Percentiles rank a stretch among this genome's conserved stretches.
These are phyloP conservation scores for Etheostoma nigrum DNA, from an alignment of 2,797 vertebrate genomes.

Conservation along the genomic window DNA sequence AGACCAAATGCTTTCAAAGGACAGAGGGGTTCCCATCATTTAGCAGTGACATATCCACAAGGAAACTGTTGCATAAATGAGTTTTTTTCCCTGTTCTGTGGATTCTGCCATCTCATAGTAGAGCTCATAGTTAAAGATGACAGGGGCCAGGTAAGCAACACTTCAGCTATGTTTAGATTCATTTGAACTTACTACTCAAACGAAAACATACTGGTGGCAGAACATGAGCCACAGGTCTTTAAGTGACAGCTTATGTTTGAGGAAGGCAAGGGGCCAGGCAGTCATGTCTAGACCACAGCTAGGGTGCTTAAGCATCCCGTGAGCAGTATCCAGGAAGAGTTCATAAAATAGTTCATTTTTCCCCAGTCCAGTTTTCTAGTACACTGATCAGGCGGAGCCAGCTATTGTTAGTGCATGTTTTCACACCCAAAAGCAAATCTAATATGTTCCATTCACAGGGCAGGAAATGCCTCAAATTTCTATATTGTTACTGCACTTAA, in stretches of 20 bases:
- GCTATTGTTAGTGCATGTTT: slow-evolving; percentile 52
- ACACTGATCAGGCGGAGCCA: slow-evolving; percentile 30
- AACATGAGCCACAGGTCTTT: slow-evolving; percentile 40
- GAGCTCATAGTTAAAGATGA: background rate
- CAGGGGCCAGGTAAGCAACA: slow-evolving; percentile 36
- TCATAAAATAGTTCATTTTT: slow-evolving; percentile 68
- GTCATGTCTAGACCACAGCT: slow-evolving; percentile 75
- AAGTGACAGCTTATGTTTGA: slow-evolving; percentile 53
- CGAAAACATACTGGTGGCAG: slow-evolving; percentile 64
- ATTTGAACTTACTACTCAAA: slow-evolving; percentile 58
- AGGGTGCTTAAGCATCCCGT: slow-evolving; percentile 48
- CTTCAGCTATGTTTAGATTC: slow-evolving; percentile 65
- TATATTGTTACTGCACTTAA: slow-evolving; percentile 52
- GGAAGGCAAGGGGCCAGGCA: slow-evolving; percentile 56
- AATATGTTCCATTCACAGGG: slow-evolving; percentile 56
- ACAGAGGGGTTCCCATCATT: slow-evolving; percentile 52
- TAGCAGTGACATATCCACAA: slow-evolving; percentile 37
- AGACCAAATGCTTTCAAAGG: slow-evolving; percentile 58
- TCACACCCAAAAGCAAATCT: slow-evolving; percentile 40
- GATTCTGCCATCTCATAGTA: slow-evolving; percentile 26
- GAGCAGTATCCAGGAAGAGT: slow-evolving; percentile 53
- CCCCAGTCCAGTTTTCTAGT: slow-evolving; percentile 56
- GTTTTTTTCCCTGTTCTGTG: background rate
- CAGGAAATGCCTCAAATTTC: slow-evolving; percentile 47
- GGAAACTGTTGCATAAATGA: slow-evolving; percentile 46